Percentiles rank a stretch among this genome's conserved stretches.
Conservation (phyloP, 2,113 vertebrate genomes). For the Mastomys coucha region DNA sequence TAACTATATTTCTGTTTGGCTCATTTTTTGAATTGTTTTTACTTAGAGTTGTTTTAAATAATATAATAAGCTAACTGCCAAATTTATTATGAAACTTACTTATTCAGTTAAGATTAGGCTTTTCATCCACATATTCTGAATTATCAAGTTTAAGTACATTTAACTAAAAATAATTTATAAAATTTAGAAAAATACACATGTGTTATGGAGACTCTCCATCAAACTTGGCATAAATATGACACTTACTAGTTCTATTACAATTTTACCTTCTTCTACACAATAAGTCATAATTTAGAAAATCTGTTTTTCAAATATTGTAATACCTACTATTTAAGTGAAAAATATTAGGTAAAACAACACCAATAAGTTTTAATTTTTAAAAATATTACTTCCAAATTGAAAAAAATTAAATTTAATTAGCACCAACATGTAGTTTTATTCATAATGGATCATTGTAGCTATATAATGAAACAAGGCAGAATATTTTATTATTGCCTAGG, state of each 20-base stretch:
- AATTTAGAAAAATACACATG: neutral
- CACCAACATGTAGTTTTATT: neutral
- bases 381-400: too few relatives aligned
- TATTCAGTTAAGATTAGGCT: neutral
- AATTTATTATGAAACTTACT: neutral
- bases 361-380: neutral
- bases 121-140: neutral
- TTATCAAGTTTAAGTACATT: neutral
- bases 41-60: neutral
- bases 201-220: neutral
- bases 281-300: neutral
- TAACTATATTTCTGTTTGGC: neutral
- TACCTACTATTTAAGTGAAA: neutral
- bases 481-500: neutral
- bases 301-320: neutral
- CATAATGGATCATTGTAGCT: constrained; percentile 75
- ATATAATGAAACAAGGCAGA: constrained; percentile 62
- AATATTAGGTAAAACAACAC: neutral
- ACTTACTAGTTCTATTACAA: neutral
- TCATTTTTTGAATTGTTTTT: constrained; percentile 13
- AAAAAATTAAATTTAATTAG: neutral
- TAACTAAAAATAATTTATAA: neutral
- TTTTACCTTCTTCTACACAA: neutral
- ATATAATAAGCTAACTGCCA: neutral
- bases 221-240: neutral